Base-by-base conservation (phyloP, 1,140 invertebrate species). In the Anoplolepis gracilipes region DNA sequence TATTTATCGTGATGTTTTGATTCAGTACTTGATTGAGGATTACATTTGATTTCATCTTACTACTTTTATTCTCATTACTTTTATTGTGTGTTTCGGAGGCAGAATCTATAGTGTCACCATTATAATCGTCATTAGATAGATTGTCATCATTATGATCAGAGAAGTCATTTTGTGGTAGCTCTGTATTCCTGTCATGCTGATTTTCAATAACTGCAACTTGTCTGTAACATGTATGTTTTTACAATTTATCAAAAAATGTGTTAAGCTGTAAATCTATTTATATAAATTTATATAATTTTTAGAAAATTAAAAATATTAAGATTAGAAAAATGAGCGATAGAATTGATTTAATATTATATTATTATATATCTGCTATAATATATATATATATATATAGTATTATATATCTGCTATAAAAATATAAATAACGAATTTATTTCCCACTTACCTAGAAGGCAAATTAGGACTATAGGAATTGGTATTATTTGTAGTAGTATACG, bases 171-270 rank as follows among this genome's bases (percentile, higher is more conserved):
- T 30, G 36, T 25, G 1, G 10, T 28, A 19, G 1, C 13, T 46
- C 53, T 59, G 2, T 62, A 42, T 76, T 62, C 2, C 36, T 76
- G 2, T 76, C 55, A 19, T 42, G 3, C 1, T 30, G 25, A 36
- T 16, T 1, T n/a, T 5, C 0, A n/a, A 16, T 7, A 25, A 33
- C 7, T 8, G 28, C 22, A 28, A 36, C 2, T 57, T 36, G 13
- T 30, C 73, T 76, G 25, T 42, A 76, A 76, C 19, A 39, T 59
- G 19, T 28, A n/a, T n/a, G n/a, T n/a, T n/a, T n/a, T 76, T 19
- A 0, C 4, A 3, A 76, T 61, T 76, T 46, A 42, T 33, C 8
- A 65, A 11, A 39, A 59, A 25, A 8, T 76, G 2, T 11, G 2
- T 55, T 8, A 1, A 19, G 7, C 13, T 39, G 4, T 49, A 16